A percentile compares a stretch with the other conserved stretches of the same genome.
These are phyloP conservation scores for Dascillus cervinus DNA, from an alignment of 2,888 invertebrate genomes.

Conservation along the genomic window DNA sequence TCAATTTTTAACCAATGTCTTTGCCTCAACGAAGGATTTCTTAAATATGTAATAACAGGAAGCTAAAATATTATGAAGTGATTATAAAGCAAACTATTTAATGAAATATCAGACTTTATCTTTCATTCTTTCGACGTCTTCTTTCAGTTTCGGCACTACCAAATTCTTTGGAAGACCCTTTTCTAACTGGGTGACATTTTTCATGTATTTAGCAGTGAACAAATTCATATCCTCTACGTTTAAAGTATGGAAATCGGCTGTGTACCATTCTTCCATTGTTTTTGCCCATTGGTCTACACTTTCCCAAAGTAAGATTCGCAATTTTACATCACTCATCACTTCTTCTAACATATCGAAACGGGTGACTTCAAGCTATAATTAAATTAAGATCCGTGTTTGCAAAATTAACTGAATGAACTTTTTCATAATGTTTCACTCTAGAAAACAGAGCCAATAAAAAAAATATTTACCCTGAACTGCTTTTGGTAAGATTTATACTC, in stretches of 20 bases:
- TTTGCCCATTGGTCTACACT: slow-evolving; percentile 68
- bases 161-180: slow-evolving; percentile 77
- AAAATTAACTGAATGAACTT: background rate
- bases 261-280: slow-evolving; percentile 58
- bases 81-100: slow-evolving; percentile 14
- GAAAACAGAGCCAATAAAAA: too few relatives aligned
- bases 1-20: slow-evolving; percentile 85
- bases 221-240: slow-evolving; percentile 67
- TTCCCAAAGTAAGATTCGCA: slow-evolving; percentile 75
- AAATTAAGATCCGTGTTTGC: background rate
- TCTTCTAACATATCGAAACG: slow-evolving; percentile 75
- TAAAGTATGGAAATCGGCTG: slow-evolving; percentile 53
- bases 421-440: too few relatives aligned
- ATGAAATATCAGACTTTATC: slow-evolving; percentile 54
- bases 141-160: slow-evolving; percentile 68
- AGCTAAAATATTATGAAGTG: slow-evolving; percentile 42
- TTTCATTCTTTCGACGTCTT: slow-evolving; percentile 69
- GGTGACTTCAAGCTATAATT: slow-evolving; percentile 66
- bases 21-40: slow-evolving; percentile 68
- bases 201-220: slow-evolving; percentile 58
- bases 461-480: slow-evolving; percentile 61
- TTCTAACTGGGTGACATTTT: slow-evolving; percentile 69
- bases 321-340: slow-evolving; percentile 68
- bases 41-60: slow-evolving; percentile 70
- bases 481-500: slow-evolving; percentile 77